phyloP scores from a whole-genome alignment of 2,797 vertebrate genomes.

The Ciconia nigra region DNA sequence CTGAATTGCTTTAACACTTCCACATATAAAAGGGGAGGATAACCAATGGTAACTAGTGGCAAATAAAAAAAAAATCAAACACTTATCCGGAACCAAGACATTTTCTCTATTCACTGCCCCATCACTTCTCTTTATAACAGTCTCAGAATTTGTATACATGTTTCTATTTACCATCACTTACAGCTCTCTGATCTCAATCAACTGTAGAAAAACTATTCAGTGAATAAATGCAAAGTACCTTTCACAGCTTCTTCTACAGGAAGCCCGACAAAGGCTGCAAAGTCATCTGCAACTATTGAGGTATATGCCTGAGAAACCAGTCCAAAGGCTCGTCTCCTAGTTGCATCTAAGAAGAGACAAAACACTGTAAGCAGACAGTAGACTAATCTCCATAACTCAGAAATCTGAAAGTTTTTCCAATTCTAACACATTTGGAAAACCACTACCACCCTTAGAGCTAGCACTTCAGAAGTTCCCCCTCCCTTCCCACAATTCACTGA shows the following conservation, averaged over 20 bases:
- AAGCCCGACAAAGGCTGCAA: conserved; percentile 94
- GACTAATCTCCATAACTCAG: not conserved
- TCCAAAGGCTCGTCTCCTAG: conserved; percentile 87
- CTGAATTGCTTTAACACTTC: not conserved
- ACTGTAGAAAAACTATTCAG: not conserved
- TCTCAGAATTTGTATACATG: not conserved
- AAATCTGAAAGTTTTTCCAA: not conserved
- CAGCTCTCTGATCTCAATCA: not conserved
- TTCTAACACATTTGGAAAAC: not conserved
- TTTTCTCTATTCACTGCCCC: not conserved
- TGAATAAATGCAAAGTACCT: conserved; percentile 74
- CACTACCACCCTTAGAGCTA: not conserved
- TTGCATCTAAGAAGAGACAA: conserved; percentile 77
- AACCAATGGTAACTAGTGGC: not conserved
- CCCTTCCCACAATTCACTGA: not conserved
- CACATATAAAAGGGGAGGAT: not conserved
- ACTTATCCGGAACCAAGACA: not conserved
- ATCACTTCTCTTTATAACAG: not conserved
- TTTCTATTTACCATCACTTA: not conserved
- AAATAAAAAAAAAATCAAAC: not conserved
- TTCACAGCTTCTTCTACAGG: conserved; percentile 96
- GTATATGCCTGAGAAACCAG: conserved; percentile 97
- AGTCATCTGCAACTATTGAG: conserved; percentile 92
- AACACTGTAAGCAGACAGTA: not conserved
- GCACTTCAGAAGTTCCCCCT: not conserved